Evolutionary conservation across 37 sponge, comb jelly and placozoan genomes (phyloP).

Genomic region (Aphrocallistes beatrix): DNA sequence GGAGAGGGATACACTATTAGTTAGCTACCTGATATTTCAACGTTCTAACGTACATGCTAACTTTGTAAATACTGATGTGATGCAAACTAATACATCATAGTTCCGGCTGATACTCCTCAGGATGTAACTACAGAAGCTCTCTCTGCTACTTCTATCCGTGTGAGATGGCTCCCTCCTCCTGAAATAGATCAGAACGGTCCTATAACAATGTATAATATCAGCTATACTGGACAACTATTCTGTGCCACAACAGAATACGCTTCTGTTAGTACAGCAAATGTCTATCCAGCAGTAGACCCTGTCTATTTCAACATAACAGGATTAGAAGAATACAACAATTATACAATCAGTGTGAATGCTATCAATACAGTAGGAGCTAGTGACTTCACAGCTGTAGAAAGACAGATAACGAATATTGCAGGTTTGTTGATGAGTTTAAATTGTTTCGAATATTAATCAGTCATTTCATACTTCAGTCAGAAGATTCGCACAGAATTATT

Average conservation of each 20-base stretch:
- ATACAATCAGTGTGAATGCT: not conserved
- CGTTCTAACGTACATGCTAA: not conserved
- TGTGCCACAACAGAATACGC: not conserved
- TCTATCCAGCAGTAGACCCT: not conserved
- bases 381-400: not conserved
- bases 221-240: not conserved
- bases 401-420: not conserved
- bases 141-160: not conserved
- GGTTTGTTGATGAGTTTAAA: no score
- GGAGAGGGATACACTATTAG: no score
- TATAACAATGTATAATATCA: not conserved
- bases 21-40: no score
- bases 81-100: not conserved
- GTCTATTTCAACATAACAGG: not conserved
- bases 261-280: not conserved
- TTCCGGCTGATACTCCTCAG: not conserved
- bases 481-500: no score
- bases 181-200: not conserved
- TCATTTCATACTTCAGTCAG: no score
- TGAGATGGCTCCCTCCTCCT: not conserved
- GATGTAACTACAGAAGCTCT: not conserved
- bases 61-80: not conserved
- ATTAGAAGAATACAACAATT: not conserved
- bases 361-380: not conserved
- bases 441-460: no score